Evolutionary conservation across 2,888 invertebrate genomes (phyloP).

Genomic region (Pomacea canaliculata): DNA sequence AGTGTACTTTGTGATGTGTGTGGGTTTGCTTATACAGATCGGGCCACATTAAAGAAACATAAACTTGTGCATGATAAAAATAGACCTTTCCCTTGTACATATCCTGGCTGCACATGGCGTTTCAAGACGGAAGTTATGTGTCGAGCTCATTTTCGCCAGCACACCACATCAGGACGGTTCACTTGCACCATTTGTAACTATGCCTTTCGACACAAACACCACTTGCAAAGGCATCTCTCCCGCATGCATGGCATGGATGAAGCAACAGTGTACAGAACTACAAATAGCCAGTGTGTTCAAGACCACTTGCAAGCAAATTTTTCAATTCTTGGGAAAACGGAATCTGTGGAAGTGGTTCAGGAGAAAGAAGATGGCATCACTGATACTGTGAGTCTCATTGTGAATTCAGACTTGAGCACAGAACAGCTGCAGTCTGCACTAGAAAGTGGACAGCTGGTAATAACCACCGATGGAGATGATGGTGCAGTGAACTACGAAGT

Average conservation of each 20-base stretch:
- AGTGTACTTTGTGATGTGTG: conserved; percentile 65
- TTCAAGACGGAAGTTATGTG: conserved; percentile 64
- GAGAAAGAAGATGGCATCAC: conserved; percentile 15
- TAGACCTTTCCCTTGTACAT: conserved; percentile 61
- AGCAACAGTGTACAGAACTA: conserved; percentile 7
- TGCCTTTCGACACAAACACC: conserved; percentile 65
- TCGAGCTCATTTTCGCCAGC: conserved; percentile 58
- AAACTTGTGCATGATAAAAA: conserved; percentile 63
- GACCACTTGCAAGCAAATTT: background rate
- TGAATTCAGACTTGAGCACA: conserved; percentile 34
- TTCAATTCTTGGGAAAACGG: conserved; percentile 9
- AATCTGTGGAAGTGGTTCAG: background rate
- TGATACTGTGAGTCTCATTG: conserved; percentile 43
- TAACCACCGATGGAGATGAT: conserved; percentile 49
- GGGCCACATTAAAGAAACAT: conserved; percentile 63
- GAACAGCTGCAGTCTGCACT: conserved; percentile 45
- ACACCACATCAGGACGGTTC: conserved; percentile 60
- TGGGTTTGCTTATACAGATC: conserved; percentile 62
- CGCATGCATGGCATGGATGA: conserved; percentile 51
- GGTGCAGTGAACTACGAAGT: conserved; percentile 54
- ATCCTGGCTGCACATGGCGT: conserved; percentile 64
- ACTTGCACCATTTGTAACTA: conserved; percentile 59
- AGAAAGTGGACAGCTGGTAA: conserved; percentile 50
- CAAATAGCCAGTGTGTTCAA: background rate
- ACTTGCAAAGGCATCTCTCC: conserved; percentile 60